These are phyloP conservation scores for rabbit (Oryctolagus cuniculus) DNA, from an alignment of 2,113 vertebrate genomes.

Conservation along the genomic window mOryCun1.1 NC_091442.1:89588501-89589000, in stretches of 20 bases:
- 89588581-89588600: not conserved
- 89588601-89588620: not conserved
- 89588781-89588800: not conserved
- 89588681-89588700: not conserved
- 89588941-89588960: not conserved
- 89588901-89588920: not conserved
- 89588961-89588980: no score
- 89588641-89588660: not conserved
- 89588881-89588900: not conserved
- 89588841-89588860: not conserved
- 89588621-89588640: not conserved
- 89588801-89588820: not conserved
- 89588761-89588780: not conserved
- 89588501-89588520: not conserved
- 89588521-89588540: constrained; percentile 2
- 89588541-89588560: not conserved
- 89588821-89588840: not conserved
- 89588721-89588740: not conserved
- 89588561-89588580: not conserved
- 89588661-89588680: not conserved
- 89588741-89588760: not conserved
- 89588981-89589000: no score
- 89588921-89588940: not conserved
- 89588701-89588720: not conserved
- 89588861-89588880: not conserved